A percentile compares a stretch with the other conserved stretches of the same genome.
Conservation (phyloP, 2,797 vertebrate genomes). For the Antennarius maculatus region DNA sequence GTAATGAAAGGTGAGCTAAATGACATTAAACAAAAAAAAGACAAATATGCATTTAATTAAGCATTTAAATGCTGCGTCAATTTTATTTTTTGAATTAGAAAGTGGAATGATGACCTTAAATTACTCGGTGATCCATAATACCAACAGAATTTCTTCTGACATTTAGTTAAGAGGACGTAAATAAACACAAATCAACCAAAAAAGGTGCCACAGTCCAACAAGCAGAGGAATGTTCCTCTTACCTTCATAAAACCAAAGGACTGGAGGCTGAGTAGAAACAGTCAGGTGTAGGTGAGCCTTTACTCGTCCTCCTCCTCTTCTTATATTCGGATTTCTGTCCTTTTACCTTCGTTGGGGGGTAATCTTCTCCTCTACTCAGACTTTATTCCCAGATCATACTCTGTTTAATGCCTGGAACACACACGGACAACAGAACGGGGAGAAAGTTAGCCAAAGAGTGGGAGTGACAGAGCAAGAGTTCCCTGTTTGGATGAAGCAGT, state of each 20-base stretch:
- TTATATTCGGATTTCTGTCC: conserved; percentile 53
- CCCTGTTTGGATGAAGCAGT: conserved; percentile 80
- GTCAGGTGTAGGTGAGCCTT: conserved; percentile 69
- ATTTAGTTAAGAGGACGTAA: conserved; percentile 1
- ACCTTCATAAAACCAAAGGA: conserved; percentile 78
- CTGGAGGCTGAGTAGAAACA: conserved; percentile 50
- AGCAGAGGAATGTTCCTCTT: conserved; percentile 51
- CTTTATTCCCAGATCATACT: conserved; percentile 75
- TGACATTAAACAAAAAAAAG: too few species aligned
- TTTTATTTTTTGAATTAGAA: too few species aligned
- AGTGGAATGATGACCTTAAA: not conserved
- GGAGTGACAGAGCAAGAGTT: conserved; percentile 72
- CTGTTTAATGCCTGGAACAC: conserved; percentile 61
- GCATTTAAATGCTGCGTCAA: too few species aligned
- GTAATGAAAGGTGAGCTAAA: too few species aligned
- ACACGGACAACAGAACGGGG: conserved; percentile 70
- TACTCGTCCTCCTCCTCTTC: conserved; percentile 75
- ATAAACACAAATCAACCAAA: not conserved
- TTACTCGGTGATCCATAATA: not conserved
- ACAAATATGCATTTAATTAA: too few species aligned
- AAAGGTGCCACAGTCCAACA: conserved; percentile 47
- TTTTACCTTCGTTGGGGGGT: conserved; percentile 34
- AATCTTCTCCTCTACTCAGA: conserved; percentile 52
- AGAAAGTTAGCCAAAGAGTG: conserved; percentile 71
- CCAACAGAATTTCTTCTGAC: not conserved